phyloP scores from a whole-genome alignment of 2,888 invertebrate genomes.

The Norana najaformis region DNA sequence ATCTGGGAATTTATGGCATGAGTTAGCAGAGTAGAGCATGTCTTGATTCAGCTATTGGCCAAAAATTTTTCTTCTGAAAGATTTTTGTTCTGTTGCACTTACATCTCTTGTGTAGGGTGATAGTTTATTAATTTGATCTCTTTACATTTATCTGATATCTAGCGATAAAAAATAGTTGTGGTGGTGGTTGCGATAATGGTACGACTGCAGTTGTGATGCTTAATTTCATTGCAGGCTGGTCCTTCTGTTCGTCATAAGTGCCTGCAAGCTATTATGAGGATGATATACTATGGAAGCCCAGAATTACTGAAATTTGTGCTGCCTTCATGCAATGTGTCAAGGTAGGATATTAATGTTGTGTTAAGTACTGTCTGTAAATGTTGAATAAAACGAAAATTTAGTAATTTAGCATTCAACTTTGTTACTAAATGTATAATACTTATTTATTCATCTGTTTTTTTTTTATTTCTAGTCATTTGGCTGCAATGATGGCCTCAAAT shows the following conservation, averaged over 20 bases:
- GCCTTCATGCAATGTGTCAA: slow-evolving; percentile 39
- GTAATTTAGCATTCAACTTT: neutral
- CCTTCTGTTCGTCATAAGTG: slow-evolving; percentile 96
- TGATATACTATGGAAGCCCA: slow-evolving; percentile 91
- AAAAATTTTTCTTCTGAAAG: too few species aligned
- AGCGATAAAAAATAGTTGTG: neutral
- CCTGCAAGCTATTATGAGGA: slow-evolving; percentile 88
- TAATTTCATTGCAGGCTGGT: slow-evolving; percentile 71
- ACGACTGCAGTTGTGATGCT: neutral
- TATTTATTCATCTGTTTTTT: neutral
- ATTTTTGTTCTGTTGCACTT: neutral
- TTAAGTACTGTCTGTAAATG: neutral
- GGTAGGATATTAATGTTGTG: slow-evolving; percentile 22
- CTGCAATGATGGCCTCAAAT: slow-evolving; percentile 95
- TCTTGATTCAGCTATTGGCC: neutral
- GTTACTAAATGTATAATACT: too few species aligned
- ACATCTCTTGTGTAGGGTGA: neutral
- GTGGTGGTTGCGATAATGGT: neutral
- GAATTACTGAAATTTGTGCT: slow-evolving; percentile 76
- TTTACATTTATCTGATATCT: neutral
- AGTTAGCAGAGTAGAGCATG: neutral
- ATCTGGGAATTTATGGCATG: neutral
- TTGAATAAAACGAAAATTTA: neutral
- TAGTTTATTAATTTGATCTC: neutral
- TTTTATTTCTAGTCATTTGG: slow-evolving; percentile 77